Base-by-base conservation (phyloP, 2,113 vertebrate genomes). In the Channa argus region DNA sequence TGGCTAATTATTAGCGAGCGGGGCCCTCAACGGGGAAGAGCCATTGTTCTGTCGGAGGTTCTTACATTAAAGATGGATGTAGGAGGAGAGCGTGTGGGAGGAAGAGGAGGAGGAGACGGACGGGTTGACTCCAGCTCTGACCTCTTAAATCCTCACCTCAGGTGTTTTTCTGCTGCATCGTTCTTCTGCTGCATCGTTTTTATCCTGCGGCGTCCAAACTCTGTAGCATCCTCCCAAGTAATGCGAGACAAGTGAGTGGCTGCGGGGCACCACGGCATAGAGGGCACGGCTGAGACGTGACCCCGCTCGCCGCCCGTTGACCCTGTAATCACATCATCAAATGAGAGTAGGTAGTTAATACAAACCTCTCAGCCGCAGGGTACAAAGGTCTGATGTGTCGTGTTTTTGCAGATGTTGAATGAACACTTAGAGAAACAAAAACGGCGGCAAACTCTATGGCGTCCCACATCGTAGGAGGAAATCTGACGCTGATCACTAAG, bases 31-130 rank as follows among this genome's bases (percentile, higher is more conserved):
- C 33, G 1, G 59, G 82, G 84, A 85, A 10, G 46, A 63, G 82
- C 80, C 84, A 88, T 92, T 91, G 91, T 87, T 91, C 88, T 82
- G 77, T 61, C 14, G 15, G 69, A 87, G 80, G 82, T 88, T 87
- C 85, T 74, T 67, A 87, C 88, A 92, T 93, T 90, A 93, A 92
- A 92, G 90, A 91, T 93, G 83, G 83, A 93, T 90, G 91, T 80
- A 8, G 39, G 62, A 74, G 68, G 77, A 45, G 60, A 83, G 87
- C 62, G 62, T 68, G 81, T 74, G 63, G 80, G 69, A 67, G 36
- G 66, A 24, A 24, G 24, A 69, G 69, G 62, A 61, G 51, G 77
- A 69, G 61, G 61, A 73, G 56, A 46, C 49, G 43, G 60, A 60
- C 63, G 9, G 5, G 43, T 74, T 83, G 86, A 88, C 86, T 77